These are phyloP conservation scores for Lithodes maja DNA, from an alignment of 2,888 invertebrate genomes.

Conservation along the genomic window DNA sequence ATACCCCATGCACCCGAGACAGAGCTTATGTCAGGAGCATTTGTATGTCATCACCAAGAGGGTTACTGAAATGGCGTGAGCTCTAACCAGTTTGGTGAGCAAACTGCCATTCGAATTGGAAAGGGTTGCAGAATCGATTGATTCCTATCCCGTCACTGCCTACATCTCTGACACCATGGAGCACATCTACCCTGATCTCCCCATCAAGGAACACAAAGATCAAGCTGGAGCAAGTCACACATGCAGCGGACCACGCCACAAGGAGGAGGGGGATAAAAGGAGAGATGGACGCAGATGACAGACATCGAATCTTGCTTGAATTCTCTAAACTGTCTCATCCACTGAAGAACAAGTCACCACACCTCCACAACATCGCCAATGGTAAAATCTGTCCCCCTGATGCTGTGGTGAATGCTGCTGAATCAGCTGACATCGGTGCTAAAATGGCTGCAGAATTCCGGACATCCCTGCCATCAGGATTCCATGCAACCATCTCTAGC, in stretches of 20 bases:
- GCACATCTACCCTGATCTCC: slow-evolving; percentile 20
- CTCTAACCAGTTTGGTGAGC: slow-evolving; percentile 34
- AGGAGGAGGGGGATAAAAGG: slow-evolving; percentile 29
- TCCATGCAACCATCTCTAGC: slow-evolving; percentile 38
- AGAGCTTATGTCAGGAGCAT: slow-evolving; percentile 8
- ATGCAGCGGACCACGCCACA: slow-evolving; percentile 16
- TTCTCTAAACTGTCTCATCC: slow-evolving; percentile 25
- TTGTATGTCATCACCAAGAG: slow-evolving; percentile 11
- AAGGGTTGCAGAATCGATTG: slow-evolving; percentile 27
- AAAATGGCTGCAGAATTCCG: slow-evolving; percentile 31
- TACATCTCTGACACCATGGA: slow-evolving; percentile 33
- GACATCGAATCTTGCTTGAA: slow-evolving; percentile 30
- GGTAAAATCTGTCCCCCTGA: slow-evolving; percentile 31
- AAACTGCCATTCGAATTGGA: slow-evolving; percentile 23
- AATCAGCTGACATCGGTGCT: slow-evolving; percentile 17
- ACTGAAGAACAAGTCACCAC: slow-evolving; percentile 17
- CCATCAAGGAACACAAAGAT: slow-evolving; percentile 6
- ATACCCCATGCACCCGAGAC: background rate
- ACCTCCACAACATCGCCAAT: slow-evolving; percentile 36
- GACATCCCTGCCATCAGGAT: slow-evolving; percentile 13
- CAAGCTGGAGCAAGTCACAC: slow-evolving; percentile 25
- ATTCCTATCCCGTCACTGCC: slow-evolving; percentile 22
- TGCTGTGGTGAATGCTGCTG: slow-evolving; percentile 19
- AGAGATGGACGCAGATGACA: slow-evolving; percentile 22
- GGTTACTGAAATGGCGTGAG: background rate